A percentile compares a stretch with the other conserved stretches of the same genome.
phyloP scores from a whole-genome alignment of 2,113 vertebrate species.

The Lasiurus borealis region DNA sequence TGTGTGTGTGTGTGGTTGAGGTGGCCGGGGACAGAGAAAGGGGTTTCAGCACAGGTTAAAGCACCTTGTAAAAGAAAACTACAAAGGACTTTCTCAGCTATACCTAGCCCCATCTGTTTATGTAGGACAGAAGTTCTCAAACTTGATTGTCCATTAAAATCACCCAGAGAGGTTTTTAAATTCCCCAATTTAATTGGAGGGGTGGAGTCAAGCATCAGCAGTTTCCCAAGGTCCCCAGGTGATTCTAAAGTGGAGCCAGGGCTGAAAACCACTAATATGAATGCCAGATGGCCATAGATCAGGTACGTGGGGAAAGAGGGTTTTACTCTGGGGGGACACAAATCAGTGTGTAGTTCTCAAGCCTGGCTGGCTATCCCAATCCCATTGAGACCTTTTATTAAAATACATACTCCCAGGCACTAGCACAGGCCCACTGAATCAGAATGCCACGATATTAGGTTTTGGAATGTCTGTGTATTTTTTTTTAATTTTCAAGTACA shows the following conservation, averaged over 20 bases:
- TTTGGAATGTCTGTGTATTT: background rate
- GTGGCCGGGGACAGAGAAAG: background rate
- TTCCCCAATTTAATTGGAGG: background rate
- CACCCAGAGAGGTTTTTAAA: background rate
- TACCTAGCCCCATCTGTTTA: background rate
- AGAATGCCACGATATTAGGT: background rate
- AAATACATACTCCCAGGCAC: conserved; percentile 6
- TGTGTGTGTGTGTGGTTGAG: background rate
- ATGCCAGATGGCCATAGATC: background rate
- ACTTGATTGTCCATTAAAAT: conserved; percentile 26
- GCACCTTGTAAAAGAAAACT: conserved; percentile 49
- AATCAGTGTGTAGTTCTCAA: background rate
- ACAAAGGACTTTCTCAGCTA: conserved; percentile 16
- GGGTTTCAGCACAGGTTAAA: background rate
- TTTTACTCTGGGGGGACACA: background rate
- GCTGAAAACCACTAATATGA: background rate
- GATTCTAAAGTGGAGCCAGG: background rate
- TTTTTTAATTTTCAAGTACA: background rate
- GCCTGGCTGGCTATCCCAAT: background rate
- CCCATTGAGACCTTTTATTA: background rate
- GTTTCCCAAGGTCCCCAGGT: background rate
- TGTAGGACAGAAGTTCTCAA: background rate
- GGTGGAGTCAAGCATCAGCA: background rate
- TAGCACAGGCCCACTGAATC: background rate
- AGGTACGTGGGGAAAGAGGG: background rate